Evolutionary conservation across 2,797 vertebrate species (phyloP).

Genomic region (Chrosomus eos): DNA sequence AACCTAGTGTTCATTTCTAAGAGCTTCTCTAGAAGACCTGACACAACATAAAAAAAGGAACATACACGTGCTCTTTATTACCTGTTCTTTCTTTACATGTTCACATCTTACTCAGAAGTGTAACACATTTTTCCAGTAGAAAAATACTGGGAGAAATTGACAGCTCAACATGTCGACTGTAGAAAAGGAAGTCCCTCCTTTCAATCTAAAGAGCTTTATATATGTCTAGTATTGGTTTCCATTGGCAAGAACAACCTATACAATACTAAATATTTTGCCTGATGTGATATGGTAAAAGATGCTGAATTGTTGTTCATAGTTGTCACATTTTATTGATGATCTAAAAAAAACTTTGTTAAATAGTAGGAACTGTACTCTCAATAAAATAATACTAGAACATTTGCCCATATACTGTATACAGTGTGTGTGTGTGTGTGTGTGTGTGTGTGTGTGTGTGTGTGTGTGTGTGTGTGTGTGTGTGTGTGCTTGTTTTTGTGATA

Average conservation of each 20-base stretch:
- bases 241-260: background rate
- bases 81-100: background rate
- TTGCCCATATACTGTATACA: too few relatives aligned
- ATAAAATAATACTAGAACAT: too few relatives aligned
- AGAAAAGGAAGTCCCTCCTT: background rate
- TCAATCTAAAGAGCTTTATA: background rate
- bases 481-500: too few relatives aligned
- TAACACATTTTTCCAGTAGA: background rate
- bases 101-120: background rate
- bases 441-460: too few relatives aligned
- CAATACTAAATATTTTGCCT: background rate
- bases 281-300: background rate
- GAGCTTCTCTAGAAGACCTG: conserved; percentile 83
- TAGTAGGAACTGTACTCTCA: too few relatives aligned
- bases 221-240: background rate
- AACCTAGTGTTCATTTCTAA: conserved; percentile 79
- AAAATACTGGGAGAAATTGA: background rate
- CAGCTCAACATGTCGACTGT: background rate
- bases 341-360: too few relatives aligned
- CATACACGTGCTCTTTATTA: background rate
- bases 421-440: too few relatives aligned
- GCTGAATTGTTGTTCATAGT: too few relatives aligned
- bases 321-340: too few relatives aligned
- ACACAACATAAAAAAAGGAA: background rate
- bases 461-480: too few relatives aligned